Conservation (phyloP, 2,888 invertebrate species). For the Ischnus inquisitorius region DNA sequence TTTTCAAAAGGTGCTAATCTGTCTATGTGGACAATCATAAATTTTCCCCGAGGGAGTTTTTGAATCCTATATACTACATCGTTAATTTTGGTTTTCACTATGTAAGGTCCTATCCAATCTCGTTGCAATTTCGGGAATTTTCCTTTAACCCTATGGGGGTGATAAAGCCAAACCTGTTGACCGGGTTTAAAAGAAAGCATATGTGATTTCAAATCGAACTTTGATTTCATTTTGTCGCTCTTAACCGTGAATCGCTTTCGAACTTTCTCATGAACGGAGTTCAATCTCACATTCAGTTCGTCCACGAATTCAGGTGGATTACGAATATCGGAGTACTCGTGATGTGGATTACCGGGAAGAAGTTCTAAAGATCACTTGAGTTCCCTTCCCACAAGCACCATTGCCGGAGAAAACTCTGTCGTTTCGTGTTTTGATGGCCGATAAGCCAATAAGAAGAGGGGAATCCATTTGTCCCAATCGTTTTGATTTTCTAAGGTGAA, state of each 20-base stretch:
- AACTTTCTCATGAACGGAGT: slow-evolving; percentile 33
- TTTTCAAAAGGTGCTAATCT: slow-evolving; percentile 26
- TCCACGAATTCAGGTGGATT: slow-evolving; percentile 48
- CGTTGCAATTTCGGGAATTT: slow-evolving; percentile 54
- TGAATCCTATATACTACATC: slow-evolving; percentile 40
- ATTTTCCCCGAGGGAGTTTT: slow-evolving; percentile 35
- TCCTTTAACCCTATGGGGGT: slow-evolving; percentile 1
- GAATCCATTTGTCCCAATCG: slow-evolving; percentile 69
- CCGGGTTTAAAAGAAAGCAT: slow-evolving; percentile 37
- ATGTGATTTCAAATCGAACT: slow-evolving; percentile 43
- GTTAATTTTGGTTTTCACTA: background rate
- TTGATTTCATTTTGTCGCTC: slow-evolving; percentile 46
- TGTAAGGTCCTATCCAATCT: slow-evolving; percentile 41
- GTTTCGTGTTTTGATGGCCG: slow-evolving; percentile 47
- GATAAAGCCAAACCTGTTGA: slow-evolving; percentile 53
- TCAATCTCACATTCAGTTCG: slow-evolving; percentile 6
- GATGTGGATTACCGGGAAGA: slow-evolving; percentile 11
- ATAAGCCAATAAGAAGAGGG: slow-evolving; percentile 62
- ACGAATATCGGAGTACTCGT: background rate
- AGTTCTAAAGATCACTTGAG: slow-evolving; percentile 34
- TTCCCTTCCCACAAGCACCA: slow-evolving; percentile 49
- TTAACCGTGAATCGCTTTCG: slow-evolving; percentile 20
- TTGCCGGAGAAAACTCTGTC: no score
- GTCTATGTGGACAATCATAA: slow-evolving; percentile 37
- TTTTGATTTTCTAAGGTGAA: slow-evolving; percentile 64